Percentiles rank a stretch among this genome's conserved stretches.
Evolutionary conservation across 2,797 vertebrate genomes (phyloP).

Genomic region (Dermochelys coriacea): DNA sequence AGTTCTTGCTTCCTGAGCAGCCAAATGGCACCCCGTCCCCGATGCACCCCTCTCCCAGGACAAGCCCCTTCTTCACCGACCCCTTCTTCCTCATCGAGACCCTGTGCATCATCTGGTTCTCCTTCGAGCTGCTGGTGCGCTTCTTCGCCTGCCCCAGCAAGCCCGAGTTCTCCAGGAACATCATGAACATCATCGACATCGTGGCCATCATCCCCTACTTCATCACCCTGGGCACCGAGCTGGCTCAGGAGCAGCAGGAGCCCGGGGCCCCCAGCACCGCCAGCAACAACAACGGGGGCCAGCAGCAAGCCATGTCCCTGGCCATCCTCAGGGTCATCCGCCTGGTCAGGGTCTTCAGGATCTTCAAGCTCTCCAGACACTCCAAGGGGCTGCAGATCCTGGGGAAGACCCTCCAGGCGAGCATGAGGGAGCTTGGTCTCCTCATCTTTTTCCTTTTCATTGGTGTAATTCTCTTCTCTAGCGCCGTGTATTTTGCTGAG

Average conservation of each 20-base stretch:
- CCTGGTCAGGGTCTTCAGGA: constrained; percentile 90
- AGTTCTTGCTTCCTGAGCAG: constrained; percentile 24
- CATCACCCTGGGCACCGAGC: constrained; percentile 91
- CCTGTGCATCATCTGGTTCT: constrained; percentile 95
- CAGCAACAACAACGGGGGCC: constrained; percentile 86
- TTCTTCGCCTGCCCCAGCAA: constrained; percentile 95
- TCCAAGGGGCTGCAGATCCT: constrained; percentile 94
- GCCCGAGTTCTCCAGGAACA: constrained; percentile 93
- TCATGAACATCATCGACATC: constrained; percentile 97
- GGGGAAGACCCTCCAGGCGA: constrained; percentile 91
- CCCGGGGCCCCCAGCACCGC: no score
- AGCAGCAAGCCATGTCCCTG: constrained; percentile 92
- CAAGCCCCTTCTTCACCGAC: constrained; percentile 91
- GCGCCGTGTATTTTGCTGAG: constrained; percentile 95
- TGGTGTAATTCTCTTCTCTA: constrained; percentile 94
- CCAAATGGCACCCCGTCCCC: constrained; percentile 44
- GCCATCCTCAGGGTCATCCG: constrained; percentile 92
- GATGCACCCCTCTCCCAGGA: constrained; percentile 66
- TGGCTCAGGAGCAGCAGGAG: constrained; percentile 91
- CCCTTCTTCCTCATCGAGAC: constrained; percentile 97
- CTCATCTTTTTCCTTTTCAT: constrained; percentile 96
- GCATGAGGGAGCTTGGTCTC: constrained; percentile 93
- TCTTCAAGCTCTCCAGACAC: constrained; percentile 93
- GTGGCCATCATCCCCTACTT: constrained; percentile 96
- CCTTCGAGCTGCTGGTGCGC: constrained; percentile 92